phyloP scores from a whole-genome alignment of 2,797 vertebrate genomes.

The Spinibarbus caldwelli region DNA sequence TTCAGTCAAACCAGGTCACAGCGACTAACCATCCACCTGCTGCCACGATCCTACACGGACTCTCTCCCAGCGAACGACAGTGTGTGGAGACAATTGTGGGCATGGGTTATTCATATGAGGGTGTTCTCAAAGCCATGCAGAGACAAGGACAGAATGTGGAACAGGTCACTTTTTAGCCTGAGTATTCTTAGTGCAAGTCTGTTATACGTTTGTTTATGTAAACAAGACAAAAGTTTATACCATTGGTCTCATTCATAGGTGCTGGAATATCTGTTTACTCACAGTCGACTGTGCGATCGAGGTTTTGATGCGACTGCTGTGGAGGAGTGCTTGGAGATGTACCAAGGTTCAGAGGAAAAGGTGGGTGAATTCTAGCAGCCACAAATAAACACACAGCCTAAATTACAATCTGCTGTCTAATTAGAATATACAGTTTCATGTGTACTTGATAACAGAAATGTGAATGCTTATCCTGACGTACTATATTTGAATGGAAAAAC shows the following conservation, averaged over 20 bases:
- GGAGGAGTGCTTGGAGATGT: conserved; percentile 96
- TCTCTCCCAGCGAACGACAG: conserved; percentile 87
- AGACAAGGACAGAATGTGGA: conserved; percentile 96
- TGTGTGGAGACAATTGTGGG: conserved; percentile 91
- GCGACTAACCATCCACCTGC: conserved; percentile 63
- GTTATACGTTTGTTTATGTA: neutral
- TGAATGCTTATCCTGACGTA: neutral
- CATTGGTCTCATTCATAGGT: conserved; percentile 77
- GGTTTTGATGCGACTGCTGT: conserved; percentile 93
- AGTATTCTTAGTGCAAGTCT: neutral
- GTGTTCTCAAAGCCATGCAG: conserved; percentile 93
- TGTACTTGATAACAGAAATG: neutral
- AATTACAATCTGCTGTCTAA: neutral
- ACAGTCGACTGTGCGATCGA: conserved; percentile 92
- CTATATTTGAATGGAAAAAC: neutral
- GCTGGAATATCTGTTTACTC: conserved; percentile 93
- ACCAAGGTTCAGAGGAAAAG: conserved; percentile 96
- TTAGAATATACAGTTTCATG: neutral
- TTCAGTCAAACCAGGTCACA: conserved; percentile 65
- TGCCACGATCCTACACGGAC: conserved; percentile 76
- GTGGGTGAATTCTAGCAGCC: conserved; percentile 71
- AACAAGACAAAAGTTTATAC: neutral
- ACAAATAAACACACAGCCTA: neutral
- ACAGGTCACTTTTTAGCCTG: conserved; percentile 78
- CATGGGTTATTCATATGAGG: conserved; percentile 95